Conservation (phyloP, 2,113 vertebrate genomes). For the Malurus cyaneus region DNA sequence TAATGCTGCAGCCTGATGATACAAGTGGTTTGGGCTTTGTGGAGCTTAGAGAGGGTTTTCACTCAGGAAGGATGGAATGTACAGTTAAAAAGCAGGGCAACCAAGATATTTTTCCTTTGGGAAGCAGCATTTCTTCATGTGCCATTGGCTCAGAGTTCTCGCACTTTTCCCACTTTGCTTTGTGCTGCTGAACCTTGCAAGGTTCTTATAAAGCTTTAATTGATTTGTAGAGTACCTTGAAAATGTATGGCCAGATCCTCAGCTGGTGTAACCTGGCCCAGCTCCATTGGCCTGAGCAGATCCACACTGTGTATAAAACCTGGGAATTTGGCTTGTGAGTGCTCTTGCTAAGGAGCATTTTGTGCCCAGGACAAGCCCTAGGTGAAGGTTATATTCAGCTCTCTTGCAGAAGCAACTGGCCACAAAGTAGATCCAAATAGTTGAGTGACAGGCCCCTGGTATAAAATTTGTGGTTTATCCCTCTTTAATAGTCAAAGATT, state of each 20-base stretch:
- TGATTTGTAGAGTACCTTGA: not conserved
- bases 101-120: not conserved
- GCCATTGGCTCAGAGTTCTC: not conserved
- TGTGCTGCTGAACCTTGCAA: not conserved
- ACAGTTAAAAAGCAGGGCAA: not conserved
- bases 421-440: not conserved
- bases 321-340: not conserved
- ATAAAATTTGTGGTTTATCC: conserved; percentile 45
- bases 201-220: not conserved
- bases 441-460: not conserved
- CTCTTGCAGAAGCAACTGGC: not conserved
- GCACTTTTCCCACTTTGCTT: not conserved
- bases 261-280: not conserved
- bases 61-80: not conserved
- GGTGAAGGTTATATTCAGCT: not conserved
- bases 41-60: not conserved
- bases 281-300: not conserved
- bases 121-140: not conserved
- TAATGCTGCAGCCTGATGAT: not conserved
- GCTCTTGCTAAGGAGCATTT: not conserved
- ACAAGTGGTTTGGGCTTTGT: not conserved
- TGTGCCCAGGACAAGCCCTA: not conserved
- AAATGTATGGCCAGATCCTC: not conserved
- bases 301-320: not conserved
- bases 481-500: conserved; percentile 55